Evolutionary conservation across 2,113 vertebrate genomes (phyloP).

Genomic region (Pongo pygmaeus): DNA sequence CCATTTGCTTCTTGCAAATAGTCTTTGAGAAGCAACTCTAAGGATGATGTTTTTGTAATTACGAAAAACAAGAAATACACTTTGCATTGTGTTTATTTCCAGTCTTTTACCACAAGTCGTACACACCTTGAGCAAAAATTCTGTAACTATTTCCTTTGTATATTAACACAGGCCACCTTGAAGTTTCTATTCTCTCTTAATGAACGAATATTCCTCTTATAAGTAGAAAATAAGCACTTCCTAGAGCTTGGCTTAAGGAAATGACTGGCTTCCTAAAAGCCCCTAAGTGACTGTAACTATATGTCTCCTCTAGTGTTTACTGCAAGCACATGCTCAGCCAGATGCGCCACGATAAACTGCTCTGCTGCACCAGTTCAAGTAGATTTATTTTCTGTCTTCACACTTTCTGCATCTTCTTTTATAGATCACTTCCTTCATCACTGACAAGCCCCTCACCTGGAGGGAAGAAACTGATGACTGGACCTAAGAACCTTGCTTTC

Average conservation of each 20-base stretch:
- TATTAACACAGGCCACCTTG: neutral
- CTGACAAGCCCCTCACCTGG: neutral
- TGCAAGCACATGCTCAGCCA: neutral
- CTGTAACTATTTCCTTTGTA: neutral
- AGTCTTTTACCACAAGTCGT: constrained; percentile 7
- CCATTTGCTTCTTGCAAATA: neutral
- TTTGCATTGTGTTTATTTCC: constrained; percentile 22
- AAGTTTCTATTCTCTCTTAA: neutral
- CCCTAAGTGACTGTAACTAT: neutral
- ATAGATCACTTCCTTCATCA: constrained; percentile 51
- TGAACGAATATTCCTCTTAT: neutral
- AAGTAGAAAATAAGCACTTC: constrained; percentile 12
- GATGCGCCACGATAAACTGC: neutral
- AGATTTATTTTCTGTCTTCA: constrained; percentile 14
- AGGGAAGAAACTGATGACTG: constrained; percentile 5
- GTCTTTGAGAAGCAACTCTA: neutral
- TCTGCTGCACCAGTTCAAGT: neutral
- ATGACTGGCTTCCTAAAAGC: neutral
- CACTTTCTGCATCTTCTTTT: neutral
- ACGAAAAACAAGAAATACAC: neutral
- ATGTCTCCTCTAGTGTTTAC: neutral
- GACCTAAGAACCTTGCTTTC: neutral
- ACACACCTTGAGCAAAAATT: neutral
- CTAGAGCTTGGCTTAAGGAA: constrained; percentile 10
- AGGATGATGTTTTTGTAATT: neutral